Percentiles rank a stretch among this genome's conserved stretches.
These are phyloP conservation scores for Mesoligia furuncula DNA, from an alignment of 2,888 invertebrate species.

Conservation along the genomic window DNA sequence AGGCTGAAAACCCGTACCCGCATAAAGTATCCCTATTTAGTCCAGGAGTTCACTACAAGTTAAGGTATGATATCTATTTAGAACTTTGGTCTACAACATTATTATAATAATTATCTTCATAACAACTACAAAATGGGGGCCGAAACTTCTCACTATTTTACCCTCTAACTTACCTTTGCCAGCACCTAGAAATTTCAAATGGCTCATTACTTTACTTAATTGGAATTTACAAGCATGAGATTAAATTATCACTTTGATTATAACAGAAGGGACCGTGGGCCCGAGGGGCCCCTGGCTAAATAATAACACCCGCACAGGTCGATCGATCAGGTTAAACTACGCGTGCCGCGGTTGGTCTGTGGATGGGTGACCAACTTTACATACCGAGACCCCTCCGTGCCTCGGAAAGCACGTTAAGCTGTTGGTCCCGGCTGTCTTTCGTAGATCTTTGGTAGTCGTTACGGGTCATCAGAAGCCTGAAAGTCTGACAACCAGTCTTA, in stretches of 20 bases:
- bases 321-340: no score
- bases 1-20: not conserved
- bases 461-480: no score
- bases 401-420: no score
- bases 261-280: not conserved
- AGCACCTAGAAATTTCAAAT: conserved; percentile 46
- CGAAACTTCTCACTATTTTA: conserved; percentile 49
- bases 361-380: no score
- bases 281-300: no score
- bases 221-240: conserved; percentile 45
- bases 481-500: no score
- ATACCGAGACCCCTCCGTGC: no score
- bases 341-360: no score
- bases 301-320: no score
- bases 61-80: conserved; percentile 47
- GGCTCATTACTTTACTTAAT: conserved; percentile 55
- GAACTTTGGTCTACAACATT: conserved; percentile 48
- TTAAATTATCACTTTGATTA: conserved; percentile 43
- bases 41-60: conserved; percentile 31
- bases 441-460: no score
- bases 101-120: conserved; percentile 60
- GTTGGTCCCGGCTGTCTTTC: no score
- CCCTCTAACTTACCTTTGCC: conserved; percentile 54
- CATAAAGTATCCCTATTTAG: conserved; percentile 49
- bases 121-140: conserved; percentile 52